A percentile compares a stretch with the other conserved stretches of the same genome.
phyloP scores from a whole-genome alignment of 2,888 invertebrate genomes.

The Sabatieria punctata region DNA sequence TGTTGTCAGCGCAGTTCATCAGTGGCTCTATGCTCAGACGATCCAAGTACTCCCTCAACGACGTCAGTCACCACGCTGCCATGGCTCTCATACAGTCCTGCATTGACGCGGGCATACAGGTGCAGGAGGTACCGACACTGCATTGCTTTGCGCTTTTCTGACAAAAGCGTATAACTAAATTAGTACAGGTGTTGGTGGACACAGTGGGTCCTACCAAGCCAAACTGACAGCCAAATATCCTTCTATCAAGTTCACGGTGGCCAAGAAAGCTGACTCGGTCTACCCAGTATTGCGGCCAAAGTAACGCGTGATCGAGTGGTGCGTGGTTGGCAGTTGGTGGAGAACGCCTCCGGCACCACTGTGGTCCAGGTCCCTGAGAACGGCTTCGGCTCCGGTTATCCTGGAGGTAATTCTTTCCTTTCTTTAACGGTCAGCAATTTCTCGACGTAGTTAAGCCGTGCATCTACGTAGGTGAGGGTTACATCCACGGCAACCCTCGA shows the following conservation, averaged over 20 bases:
- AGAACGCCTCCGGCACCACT: slow-evolving; percentile 1
- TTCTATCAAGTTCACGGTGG: slow-evolving; percentile 64
- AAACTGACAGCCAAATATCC: slow-evolving; percentile 70
- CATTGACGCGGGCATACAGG: slow-evolving; percentile 57
- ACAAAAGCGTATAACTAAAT: too few species aligned
- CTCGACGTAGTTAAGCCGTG: too few species aligned
- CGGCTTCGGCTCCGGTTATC: slow-evolving; percentile 28
- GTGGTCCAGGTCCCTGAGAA: slow-evolving; percentile 16
- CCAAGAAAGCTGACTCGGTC: slow-evolving; percentile 89
- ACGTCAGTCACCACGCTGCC: slow-evolving; percentile 86
- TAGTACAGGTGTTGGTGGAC: slow-evolving; percentile 68
- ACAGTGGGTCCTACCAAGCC: slow-evolving; percentile 82
- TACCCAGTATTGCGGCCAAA: slow-evolving; percentile 95
- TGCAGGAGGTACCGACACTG: slow-evolving; percentile 53
- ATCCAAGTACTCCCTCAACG: slow-evolving; percentile 73
- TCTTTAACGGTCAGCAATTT: too few species aligned
- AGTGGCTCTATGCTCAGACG: slow-evolving; percentile 46
- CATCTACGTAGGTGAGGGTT: too few species aligned
- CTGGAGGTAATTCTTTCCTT: slow-evolving; percentile 16
- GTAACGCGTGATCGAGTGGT: slow-evolving; percentile 22
- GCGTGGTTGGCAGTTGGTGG: neutral
- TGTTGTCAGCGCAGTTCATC: slow-evolving; percentile 72
- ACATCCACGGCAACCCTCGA: too few species aligned
- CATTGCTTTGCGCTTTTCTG: neutral
- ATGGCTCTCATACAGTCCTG: slow-evolving; percentile 62